phyloP scores from a whole-genome alignment of 2,797 vertebrate genomes.

The Esox masquinongy region DNA sequence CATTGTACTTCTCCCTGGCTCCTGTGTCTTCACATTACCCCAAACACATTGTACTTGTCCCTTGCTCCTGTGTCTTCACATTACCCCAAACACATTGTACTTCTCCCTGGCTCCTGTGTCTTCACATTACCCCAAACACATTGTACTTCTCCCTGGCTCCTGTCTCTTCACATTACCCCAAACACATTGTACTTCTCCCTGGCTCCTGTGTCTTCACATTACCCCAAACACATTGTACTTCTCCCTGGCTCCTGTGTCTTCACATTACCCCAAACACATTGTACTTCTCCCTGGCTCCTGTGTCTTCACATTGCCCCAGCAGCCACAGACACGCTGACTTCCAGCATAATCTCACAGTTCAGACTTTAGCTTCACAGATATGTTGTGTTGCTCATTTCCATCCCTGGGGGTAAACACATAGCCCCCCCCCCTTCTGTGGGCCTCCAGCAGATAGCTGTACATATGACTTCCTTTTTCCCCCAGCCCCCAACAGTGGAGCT shows the following conservation, averaged over 20 bases:
- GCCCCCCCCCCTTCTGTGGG: neutral
- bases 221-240: too few species aligned
- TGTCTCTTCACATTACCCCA: too few species aligned
- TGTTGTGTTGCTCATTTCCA: neutral
- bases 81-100: neutral
- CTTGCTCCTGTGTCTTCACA: neutral
- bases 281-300: too few species aligned
- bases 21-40: too few species aligned
- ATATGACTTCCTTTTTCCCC: constrained; percentile 46
- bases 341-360: neutral
- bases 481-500: constrained; percentile 35
- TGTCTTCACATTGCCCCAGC: neutral
- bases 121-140: neutral
- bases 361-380: neutral
- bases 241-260: too few species aligned
- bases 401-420: constrained; percentile 8
- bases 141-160: neutral
- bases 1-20: too few species aligned
- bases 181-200: too few species aligned
- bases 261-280: too few species aligned
- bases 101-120: neutral
- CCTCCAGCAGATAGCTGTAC: constrained; percentile 31
- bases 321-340: neutral
- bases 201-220: neutral
- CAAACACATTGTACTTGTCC: neutral